Evolutionary conservation across 2,797 vertebrate species (phyloP).

Genomic region (Sebastes taczanowskii): DNA sequence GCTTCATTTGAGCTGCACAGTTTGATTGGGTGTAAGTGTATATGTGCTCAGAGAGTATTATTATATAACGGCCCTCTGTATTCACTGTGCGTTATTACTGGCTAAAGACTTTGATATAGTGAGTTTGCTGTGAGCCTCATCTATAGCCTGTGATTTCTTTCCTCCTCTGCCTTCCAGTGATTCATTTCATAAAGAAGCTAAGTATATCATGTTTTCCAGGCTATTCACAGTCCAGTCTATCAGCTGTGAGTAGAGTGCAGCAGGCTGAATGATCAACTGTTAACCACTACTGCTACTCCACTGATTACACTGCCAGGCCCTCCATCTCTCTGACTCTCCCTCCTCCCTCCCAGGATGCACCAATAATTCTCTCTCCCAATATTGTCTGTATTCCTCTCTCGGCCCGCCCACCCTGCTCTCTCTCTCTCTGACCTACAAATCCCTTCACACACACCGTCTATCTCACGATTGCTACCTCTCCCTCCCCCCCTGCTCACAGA

Average conservation of each 20-base stretch:
- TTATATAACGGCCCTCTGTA: not conserved
- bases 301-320: slow-evolving; percentile 60
- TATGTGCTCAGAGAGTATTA: not conserved
- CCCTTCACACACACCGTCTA: slow-evolving; percentile 34
- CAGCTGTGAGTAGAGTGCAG: slow-evolving; percentile 46
- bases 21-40: slow-evolving; percentile 18
- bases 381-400: slow-evolving; percentile 36
- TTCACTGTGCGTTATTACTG: slow-evolving; percentile 2
- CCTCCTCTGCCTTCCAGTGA: slow-evolving; percentile 12
- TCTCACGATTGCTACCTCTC: slow-evolving; percentile 17
- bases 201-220: slow-evolving; percentile 13
- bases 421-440: slow-evolving; percentile 50
- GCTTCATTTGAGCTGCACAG: slow-evolving; percentile 9
- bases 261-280: slow-evolving; percentile 63
- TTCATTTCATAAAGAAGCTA: slow-evolving; percentile 22
- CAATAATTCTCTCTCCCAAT: slow-evolving; percentile 40
- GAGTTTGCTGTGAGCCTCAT: not conserved
- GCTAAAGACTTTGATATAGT: slow-evolving; percentile 9
- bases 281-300: slow-evolving; percentile 59
- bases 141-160: not conserved
- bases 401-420: not conserved
- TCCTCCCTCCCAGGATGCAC: slow-evolving; percentile 29
- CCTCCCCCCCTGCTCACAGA: not conserved
- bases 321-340: slow-evolving; percentile 54
- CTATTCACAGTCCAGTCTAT: slow-evolving; percentile 31